Conservation (phyloP, 2,888 invertebrate genomes). For the Stramonita haemastoma region DNA sequence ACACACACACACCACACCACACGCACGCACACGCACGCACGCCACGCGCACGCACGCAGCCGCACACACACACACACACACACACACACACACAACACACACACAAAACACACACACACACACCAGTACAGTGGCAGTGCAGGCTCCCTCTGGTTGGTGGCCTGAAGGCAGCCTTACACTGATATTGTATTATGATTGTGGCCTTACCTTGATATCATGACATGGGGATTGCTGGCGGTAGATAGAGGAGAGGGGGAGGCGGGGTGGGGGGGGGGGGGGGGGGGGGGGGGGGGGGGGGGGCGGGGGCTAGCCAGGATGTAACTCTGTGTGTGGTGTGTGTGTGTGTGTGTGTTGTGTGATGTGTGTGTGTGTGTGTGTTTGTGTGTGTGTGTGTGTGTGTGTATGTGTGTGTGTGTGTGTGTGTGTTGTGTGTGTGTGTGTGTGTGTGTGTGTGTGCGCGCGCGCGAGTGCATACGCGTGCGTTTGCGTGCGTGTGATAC, state of each 20-base stretch:
- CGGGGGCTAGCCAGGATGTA: background rate
- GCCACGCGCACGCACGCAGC: background rate
- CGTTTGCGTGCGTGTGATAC: background rate
- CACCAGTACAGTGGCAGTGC: background rate
- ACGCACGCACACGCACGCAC: too few species aligned
- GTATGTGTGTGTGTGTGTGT: background rate
- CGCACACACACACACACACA: too few species aligned
- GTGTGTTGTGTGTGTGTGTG: background rate
- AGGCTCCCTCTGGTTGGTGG: background rate
- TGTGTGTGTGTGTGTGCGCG: background rate
- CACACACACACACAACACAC: too few species aligned
- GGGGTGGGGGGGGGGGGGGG: background rate
- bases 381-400: background rate
- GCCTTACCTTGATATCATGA: background rate
- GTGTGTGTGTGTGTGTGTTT: too few species aligned
- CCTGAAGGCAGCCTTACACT: too few species aligned
- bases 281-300: background rate
- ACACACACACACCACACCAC: background rate
- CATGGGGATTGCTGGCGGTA: too few species aligned
- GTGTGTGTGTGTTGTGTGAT: background rate
- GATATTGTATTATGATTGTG: background rate
- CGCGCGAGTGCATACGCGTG: background rate
- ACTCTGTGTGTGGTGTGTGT: background rate
- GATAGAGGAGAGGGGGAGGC: background rate
- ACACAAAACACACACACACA: background rate